phyloP scores from a whole-genome alignment of 2,113 vertebrate species.

The Ramphastos sulfuratus region DNA sequence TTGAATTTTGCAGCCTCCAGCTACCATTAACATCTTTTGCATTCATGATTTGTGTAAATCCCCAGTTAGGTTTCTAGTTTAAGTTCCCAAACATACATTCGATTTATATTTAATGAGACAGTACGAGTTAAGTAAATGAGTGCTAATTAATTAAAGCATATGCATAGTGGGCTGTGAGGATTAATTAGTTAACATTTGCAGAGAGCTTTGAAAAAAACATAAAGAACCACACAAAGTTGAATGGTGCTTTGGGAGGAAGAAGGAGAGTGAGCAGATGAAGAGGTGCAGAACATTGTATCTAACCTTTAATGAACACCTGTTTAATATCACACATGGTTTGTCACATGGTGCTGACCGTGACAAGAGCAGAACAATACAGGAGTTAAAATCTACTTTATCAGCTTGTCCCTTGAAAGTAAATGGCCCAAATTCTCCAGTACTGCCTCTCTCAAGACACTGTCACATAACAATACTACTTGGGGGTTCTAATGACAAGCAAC shows the following conservation, averaged over 20 bases:
- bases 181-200: constrained; percentile 46
- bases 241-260: not conserved
- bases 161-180: constrained; percentile 21
- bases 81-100: constrained; percentile 65
- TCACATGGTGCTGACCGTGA: not conserved
- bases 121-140: constrained; percentile 50
- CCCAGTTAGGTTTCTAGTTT: constrained; percentile 45
- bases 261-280: not conserved
- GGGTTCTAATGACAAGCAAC: too few species aligned
- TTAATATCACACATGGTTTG: not conserved
- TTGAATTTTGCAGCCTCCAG: constrained; percentile 44
- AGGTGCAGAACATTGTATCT: not conserved
- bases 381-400: not conserved
- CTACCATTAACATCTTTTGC: constrained; percentile 46
- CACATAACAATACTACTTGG: rapidly evolving
- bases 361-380: not conserved
- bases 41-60: constrained; percentile 53
- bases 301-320: not conserved
- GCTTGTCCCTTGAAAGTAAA: not conserved
- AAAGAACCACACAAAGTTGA: not conserved
- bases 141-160: constrained; percentile 62
- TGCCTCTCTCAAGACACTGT: not conserved
- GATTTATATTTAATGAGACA: constrained; percentile 71
- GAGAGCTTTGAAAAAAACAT: constrained; percentile 33
- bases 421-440: not conserved